Conservation (phyloP, 2,888 invertebrate species). For the Eugnorisma glareosa region DNA sequence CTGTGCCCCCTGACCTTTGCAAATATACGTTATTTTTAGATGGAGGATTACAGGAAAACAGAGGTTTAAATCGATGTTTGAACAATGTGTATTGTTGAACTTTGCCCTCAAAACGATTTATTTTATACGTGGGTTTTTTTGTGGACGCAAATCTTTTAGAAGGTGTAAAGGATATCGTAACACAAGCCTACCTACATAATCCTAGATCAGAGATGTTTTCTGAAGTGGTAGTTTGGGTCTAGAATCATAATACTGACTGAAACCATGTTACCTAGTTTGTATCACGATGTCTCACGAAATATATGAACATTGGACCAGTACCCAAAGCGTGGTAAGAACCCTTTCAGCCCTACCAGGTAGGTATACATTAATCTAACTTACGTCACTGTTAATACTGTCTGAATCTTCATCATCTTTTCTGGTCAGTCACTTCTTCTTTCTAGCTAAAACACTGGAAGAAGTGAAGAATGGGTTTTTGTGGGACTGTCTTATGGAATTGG, state of each 20-base stretch:
- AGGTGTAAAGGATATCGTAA: background rate
- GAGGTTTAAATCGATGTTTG: background rate
- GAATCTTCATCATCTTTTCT: background rate
- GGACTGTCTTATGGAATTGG: too few relatives aligned
- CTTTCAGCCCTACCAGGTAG: background rate
- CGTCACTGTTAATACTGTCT: background rate
- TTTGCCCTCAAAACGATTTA: background rate
- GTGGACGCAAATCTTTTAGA: background rate
- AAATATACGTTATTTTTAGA: conserved; percentile 54
- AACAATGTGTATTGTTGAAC: background rate
- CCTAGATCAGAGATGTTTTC: background rate
- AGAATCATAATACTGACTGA: background rate
- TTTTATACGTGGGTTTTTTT: background rate
- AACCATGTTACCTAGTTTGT: background rate
- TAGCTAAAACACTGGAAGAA: background rate
- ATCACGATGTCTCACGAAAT: background rate
- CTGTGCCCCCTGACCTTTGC: conserved; percentile 40
- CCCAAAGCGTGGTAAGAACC: background rate
- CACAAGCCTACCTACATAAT: background rate
- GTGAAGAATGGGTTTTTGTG: background rate
- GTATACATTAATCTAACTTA: background rate
- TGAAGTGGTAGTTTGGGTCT: background rate
- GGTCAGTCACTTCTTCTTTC: background rate
- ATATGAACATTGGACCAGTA: background rate
- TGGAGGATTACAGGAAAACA: conserved; percentile 12